Evolutionary conservation across 2,888 invertebrate species (phyloP).

Genomic region (Apodemia zela): DNA sequence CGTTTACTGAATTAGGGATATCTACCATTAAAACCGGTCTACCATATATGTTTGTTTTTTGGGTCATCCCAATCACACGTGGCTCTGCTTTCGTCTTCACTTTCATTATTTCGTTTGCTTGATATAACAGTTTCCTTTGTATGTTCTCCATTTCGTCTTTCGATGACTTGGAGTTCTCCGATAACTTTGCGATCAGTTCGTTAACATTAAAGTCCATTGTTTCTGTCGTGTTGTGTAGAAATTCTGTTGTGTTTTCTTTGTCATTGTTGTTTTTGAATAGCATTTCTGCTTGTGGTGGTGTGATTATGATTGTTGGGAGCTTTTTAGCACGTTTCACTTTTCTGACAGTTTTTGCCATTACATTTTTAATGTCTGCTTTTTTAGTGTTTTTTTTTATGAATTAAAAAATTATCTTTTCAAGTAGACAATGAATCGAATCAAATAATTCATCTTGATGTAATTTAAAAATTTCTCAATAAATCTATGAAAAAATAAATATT

Average conservation of each 20-base stretch:
- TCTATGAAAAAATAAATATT: no score
- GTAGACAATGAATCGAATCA: no score
- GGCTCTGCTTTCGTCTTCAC: slow-evolving; percentile 66
- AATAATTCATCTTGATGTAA: no score
- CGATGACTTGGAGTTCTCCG: slow-evolving; percentile 67
- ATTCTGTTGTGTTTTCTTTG: slow-evolving; percentile 35
- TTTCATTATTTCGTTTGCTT: slow-evolving; percentile 73
- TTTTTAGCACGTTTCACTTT: slow-evolving; percentile 85
- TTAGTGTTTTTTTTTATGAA: neutral
- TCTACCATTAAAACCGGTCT: slow-evolving; percentile 40
- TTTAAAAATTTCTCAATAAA: no score
- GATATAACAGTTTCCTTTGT: slow-evolving; percentile 64
- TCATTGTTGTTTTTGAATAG: slow-evolving; percentile 59
- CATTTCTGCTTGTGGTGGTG: slow-evolving; percentile 60
- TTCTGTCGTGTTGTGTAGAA: slow-evolving; percentile 32
- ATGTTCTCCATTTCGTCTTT: slow-evolving; percentile 69
- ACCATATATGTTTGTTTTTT: slow-evolving; percentile 60
- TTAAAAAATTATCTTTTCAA: no score
- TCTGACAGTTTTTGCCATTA: slow-evolving; percentile 86
- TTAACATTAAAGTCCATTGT: slow-evolving; percentile 67
- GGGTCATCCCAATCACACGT: slow-evolving; percentile 55
- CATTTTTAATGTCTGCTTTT: slow-evolving; percentile 63
- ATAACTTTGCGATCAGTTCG: slow-evolving; percentile 67
- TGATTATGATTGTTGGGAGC: slow-evolving; percentile 45
- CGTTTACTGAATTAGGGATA: slow-evolving; percentile 51